Base-by-base conservation (phyloP, 2,797 vertebrate species). In the Rhinogobio ventralis region DNA sequence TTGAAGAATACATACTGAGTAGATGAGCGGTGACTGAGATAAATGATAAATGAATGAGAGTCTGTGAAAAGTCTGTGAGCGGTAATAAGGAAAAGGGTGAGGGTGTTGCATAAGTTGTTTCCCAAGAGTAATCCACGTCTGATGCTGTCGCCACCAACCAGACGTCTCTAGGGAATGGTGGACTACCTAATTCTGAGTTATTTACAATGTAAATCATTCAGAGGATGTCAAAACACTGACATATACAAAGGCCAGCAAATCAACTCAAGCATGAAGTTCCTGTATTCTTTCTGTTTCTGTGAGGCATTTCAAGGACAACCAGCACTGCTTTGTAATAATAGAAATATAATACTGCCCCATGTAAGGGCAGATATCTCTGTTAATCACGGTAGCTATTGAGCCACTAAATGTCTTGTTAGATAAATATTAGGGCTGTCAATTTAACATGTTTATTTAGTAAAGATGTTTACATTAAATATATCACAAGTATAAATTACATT, bases 151-250 rank as follows among this genome's bases (percentile, higher is more conserved):
- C 77, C 89, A 90, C 89, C 72, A 87, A 83, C 82, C 68, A 76
- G 87, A 79, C 76, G 86, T 69, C 86, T 79, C 78, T 64, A 86
- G 87, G 86, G 89, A 92, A 91, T 91, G 20, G 93, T 90, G 87
- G 82, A 64, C 25, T 15, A n/a, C 62, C 77, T 93, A 92, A 93
- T 93, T 92, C 91, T 78, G 79, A 82, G 92, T 93, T 91, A 92
- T 89, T 92, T 92, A 82, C 89, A 91, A 88, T 88, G 89, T 89
- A 87, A 90, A 90, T 92, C 88, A 85, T 80, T 91, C 88, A 89
- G 89, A 83, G 83, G 87, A 90, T 90, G 90, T 91, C 87, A 91
- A 91, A 91, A 91, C 69, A 64, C 39, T 66, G 84, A 86, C 76
- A 87, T 79, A 91, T 89, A 93, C 88, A 92, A 90, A 81, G 69